Conservation (phyloP, 2,113 vertebrate species). For the Osmerus eperlanus region DNA sequence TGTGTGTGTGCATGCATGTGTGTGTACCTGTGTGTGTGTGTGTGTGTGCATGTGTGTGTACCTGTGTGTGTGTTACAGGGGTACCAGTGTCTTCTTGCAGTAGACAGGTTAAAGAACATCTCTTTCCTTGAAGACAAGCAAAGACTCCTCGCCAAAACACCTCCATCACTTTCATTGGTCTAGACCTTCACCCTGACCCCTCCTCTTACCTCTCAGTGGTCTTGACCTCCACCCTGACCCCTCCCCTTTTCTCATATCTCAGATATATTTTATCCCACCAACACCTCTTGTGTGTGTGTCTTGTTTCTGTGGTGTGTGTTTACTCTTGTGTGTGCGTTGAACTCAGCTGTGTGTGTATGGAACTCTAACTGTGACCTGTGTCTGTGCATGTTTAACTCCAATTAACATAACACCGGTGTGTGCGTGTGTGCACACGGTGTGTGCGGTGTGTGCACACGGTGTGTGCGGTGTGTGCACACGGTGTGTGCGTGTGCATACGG, state of each 20-base stretch:
- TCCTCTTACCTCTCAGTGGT: background rate
- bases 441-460: background rate
- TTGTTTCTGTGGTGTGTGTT: background rate
- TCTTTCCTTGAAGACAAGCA: constrained; percentile 56
- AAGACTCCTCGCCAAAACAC: constrained; percentile 50
- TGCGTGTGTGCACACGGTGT: background rate
- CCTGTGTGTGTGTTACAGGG: constrained; percentile 55
- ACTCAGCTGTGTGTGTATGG: background rate
- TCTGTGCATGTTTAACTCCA: no score
- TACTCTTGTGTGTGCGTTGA: background rate
- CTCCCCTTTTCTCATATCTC: constrained; percentile 10
- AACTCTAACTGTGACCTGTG: background rate
- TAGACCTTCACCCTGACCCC: constrained; percentile 27
- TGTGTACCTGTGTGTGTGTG: constrained; percentile 22
- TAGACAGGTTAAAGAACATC: constrained; percentile 54
- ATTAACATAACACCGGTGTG: background rate
- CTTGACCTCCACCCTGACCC: background rate
- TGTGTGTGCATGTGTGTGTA: constrained; percentile 6
- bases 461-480: background rate
- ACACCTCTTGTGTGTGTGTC: background rate
- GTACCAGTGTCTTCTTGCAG: constrained; percentile 58
- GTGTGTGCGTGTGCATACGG: background rate
- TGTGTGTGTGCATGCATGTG: constrained; percentile 5
- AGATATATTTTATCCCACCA: no score
- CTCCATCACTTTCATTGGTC: constrained; percentile 43